These are phyloP conservation scores for Eptesicus fuscus DNA, from an alignment of 2,113 vertebrate species.

Conservation along the genomic window DNA sequence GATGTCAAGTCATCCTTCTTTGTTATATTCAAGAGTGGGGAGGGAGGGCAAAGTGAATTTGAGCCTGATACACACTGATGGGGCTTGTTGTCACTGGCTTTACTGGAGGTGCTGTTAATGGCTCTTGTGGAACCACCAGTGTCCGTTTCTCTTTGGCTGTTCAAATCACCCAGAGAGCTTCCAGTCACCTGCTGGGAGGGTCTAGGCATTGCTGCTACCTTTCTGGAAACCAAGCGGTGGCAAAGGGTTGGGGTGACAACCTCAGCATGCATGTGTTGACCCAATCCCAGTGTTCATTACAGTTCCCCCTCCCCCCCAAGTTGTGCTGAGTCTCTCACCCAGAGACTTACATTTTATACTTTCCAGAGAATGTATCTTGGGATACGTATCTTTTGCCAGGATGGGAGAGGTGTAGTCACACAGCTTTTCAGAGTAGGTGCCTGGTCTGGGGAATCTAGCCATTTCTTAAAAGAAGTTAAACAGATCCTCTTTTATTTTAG, in stretches of 20 bases:
- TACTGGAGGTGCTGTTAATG: background rate
- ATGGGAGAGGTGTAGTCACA: background rate
- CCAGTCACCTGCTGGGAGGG: no score
- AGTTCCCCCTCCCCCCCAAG: background rate
- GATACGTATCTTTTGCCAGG: background rate
- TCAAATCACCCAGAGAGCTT: background rate
- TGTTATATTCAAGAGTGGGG: background rate
- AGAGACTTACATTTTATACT: background rate
- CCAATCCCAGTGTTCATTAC: background rate
- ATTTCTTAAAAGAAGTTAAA: background rate
- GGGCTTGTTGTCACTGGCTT: background rate
- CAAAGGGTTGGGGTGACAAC: background rate
- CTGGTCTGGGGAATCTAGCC: background rate
- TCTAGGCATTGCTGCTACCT: background rate
- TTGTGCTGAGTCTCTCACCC: background rate
- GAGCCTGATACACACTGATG: rapidly evolving
- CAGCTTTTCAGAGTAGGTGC: background rate
- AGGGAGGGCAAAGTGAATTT: background rate
- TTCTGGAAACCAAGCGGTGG: background rate
- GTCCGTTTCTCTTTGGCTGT: background rate
- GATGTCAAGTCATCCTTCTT: background rate
- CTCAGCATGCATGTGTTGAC: background rate
- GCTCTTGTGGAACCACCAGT: background rate
- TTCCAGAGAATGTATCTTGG: background rate
- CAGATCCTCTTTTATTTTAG: background rate